phyloP scores from a whole-genome alignment of 2,797 vertebrate genomes.

The Poeciliopsis presidionis region DNA sequence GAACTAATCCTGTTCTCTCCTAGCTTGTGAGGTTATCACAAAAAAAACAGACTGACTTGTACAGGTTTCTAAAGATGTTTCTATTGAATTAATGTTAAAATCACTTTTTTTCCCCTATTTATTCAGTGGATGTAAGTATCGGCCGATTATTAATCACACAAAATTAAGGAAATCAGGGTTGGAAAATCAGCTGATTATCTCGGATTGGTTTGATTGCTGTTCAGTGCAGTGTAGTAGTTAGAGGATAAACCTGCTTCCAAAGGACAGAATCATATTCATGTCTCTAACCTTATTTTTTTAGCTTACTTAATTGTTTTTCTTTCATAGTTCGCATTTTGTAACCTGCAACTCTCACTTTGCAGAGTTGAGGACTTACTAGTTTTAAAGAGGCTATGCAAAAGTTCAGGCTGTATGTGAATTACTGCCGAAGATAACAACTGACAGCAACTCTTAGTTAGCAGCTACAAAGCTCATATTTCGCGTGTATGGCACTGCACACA shows the following conservation, averaged over 20 bases:
- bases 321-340: neutral
- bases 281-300: neutral
- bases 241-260: neutral
- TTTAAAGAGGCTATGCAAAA: neutral
- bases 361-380: neutral
- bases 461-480: constrained; percentile 11
- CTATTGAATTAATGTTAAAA: neutral
- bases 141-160: too few species aligned
- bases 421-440: neutral
- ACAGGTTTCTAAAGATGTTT: neutral
- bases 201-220: neutral
- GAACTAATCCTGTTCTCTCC: too few species aligned
- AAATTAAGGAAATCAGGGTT: too few species aligned
- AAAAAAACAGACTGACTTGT: neutral
- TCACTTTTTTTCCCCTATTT: too few species aligned
- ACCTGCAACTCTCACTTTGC: neutral
- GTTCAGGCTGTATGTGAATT: neutral
- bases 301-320: neutral
- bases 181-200: neutral
- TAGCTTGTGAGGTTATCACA: neutral
- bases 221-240: neutral
- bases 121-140: too few species aligned
- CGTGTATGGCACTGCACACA: constrained; percentile 2
- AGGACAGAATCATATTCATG: neutral
- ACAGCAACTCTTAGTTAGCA: neutral